Base-by-base conservation (phyloP, 2,113 vertebrate genomes). In the Perca flavescens region DNA sequence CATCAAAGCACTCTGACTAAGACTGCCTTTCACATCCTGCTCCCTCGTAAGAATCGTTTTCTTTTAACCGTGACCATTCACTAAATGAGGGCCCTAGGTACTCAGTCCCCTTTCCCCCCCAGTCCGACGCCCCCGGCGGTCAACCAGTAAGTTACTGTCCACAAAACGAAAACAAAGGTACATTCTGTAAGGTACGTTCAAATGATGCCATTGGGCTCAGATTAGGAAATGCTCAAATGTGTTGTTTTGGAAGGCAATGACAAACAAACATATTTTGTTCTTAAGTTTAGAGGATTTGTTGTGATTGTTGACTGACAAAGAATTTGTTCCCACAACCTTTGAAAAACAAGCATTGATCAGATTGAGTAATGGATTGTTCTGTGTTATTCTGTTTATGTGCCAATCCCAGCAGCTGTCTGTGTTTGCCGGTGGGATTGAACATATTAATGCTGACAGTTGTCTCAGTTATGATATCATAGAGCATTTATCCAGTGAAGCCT, bases 391-490 rank as follows among this genome's bases (percentile, higher is more conserved):
- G 74, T 74, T 58, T 53, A 57, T 77, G 78, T 92, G 89, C 81
- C 79, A 89, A 63, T 89, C 83, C 80, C 63, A 74, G 81, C 79
- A 77, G 83, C 80, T 82, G 80, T 80, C 85, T 58, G 74, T 34
- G n/a, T 50, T 71, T 74, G 79, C 87, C 74, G 47, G 56, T 68
- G 73, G 74, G 74, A 87, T 4, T 74, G 76, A 79, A 75, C 54
- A 71, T 66, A 87, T 74, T 74, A 61, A 79, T 63, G 77, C 64
- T 69, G 79, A 83, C 83, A 82, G 76, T 86, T 87, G 82, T 63
- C 53, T 82, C 67, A 62, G 57, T 77, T 52, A 66, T 64, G 22
- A 79, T 70, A 83, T 83, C 77, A 50, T 22, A 58, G 47, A 43
- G 28, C 25, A 28, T 78, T 61, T 74, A 57, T 54, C 63, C 28